Evolutionary conservation across 2,888 invertebrate species (phyloP), one percentile per base, ranked within the genome.

Genomic region (Philonicus albiceps): DNA sequence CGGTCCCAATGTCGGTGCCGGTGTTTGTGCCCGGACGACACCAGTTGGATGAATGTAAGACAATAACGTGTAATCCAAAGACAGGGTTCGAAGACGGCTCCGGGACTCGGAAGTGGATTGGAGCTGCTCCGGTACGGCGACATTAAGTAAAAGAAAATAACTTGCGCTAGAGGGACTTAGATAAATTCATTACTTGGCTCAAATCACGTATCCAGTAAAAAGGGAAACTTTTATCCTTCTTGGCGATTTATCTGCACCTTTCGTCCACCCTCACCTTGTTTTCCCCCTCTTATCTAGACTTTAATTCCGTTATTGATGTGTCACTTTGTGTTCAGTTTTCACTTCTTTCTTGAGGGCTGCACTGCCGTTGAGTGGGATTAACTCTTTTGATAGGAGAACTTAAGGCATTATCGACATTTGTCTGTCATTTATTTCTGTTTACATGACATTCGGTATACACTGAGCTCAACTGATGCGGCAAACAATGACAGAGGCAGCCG

Each of bases 151-250:
- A 84, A 43, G 73, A 73, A 78, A 72, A 84, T 84, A 84, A 84
- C 73, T 84, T 84, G 40, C 73, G 43, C 34, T 81, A 75, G 40
- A 87, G 87, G 87, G 87, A 86, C 86, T 87, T 87, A 86, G 87
- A 87, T 86, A 87, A 87, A 86, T 87, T 87, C 87, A 87, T 87
- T 87, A 86, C 84, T 86, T 72, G 83, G 83, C 86, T 86, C 87
- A 86, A 87, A 87, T 87, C 87, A 87, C 87, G 87, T 87, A 87
- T 87, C 86, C 83, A 86, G 75, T 72, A 40, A 87, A 72, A 76
- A 85, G 72, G 34, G 53, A 75, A 75, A 85, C 49, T 75, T 75
- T 85, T 75, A 75, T 75, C 75, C 85, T 75, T 75, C 75, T 85
- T 85, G 73, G 75, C 43, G 73, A 81, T 81, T 81, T 81, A 84